Conservation (phyloP, 1,140 invertebrate genomes). For the Adelges cooleyi region DNA sequence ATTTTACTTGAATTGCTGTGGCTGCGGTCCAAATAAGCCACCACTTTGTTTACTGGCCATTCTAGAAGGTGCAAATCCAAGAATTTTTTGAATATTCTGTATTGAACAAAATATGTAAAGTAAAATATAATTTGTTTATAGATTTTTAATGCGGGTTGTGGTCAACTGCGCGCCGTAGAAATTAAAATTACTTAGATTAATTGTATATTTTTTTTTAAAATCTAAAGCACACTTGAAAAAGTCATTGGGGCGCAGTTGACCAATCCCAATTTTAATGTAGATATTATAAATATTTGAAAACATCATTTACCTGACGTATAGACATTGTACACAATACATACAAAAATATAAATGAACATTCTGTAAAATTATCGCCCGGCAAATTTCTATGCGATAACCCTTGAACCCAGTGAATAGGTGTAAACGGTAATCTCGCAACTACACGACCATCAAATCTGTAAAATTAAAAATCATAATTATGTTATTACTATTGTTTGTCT, state of each 20-base stretch:
- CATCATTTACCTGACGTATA: slow-evolving; percentile 63
- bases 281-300: neutral
- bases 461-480: slow-evolving; percentile 30
- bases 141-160: too few relatives aligned
- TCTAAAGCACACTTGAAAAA: neutral
- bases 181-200: neutral
- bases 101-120: slow-evolving; percentile 24
- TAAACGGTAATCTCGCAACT: slow-evolving; percentile 92
- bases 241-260: neutral
- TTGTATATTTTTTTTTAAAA: neutral
- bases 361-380: slow-evolving; percentile 92
- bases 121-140: neutral
- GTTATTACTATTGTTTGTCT: neutral
- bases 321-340: slow-evolving; percentile 99
- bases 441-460: slow-evolving; percentile 94
- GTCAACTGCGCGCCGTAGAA: too few relatives aligned
- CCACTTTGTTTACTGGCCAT: slow-evolving; percentile 89
- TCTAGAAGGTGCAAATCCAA: slow-evolving; percentile 94
- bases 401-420: slow-evolving; percentile 92
- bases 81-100: slow-evolving; percentile 94
- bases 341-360: slow-evolving; percentile 98
- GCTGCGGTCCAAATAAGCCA: slow-evolving; percentile 35
- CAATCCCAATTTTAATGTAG: neutral
- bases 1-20: slow-evolving; percentile 30
- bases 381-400: slow-evolving; percentile 94